Percentiles rank a stretch among this genome's conserved stretches.
Conservation (phyloP, 2,888 invertebrate species). For the Adelphocoris suturalis region DNA sequence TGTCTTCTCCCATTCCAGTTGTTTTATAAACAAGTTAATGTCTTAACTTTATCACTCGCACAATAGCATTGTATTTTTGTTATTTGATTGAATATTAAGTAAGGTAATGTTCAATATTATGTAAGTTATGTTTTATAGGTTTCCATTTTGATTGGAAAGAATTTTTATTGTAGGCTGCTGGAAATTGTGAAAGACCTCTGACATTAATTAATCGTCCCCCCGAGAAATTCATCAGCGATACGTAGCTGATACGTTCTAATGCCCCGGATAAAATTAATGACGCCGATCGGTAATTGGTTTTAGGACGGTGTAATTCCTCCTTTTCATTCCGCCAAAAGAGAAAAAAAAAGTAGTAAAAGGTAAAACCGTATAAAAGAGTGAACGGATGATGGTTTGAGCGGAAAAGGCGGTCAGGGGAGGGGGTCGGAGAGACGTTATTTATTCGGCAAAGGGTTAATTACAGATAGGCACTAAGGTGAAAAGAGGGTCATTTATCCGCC, state of each 20-base stretch:
- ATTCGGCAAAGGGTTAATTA: slow-evolving; percentile 36
- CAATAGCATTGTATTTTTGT: no score
- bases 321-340: neutral
- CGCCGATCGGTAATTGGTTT: slow-evolving; percentile 11
- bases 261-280: slow-evolving; percentile 25
- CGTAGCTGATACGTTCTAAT: neutral
- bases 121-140: no score
- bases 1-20: no score
- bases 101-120: no score
- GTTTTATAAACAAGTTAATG: no score
- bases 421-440: slow-evolving; percentile 18
- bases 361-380: slow-evolving; percentile 26
- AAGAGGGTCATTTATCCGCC: slow-evolving; percentile 36
- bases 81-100: no score
- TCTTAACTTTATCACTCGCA: no score
- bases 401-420: neutral
- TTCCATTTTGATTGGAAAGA: no score
- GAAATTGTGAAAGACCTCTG: neutral
- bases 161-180: no score
- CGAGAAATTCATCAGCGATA: neutral
- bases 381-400: slow-evolving; percentile 32
- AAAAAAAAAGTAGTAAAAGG: slow-evolving; percentile 22
- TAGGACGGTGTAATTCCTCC: slow-evolving; percentile 28
- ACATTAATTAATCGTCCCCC: neutral
- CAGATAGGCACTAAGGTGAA: slow-evolving; percentile 27